A percentile compares a stretch with the other conserved stretches of the same genome.
phyloP scores from a whole-genome alignment of 2,888 invertebrate genomes.

The Ceriagrion tenellum region DNA sequence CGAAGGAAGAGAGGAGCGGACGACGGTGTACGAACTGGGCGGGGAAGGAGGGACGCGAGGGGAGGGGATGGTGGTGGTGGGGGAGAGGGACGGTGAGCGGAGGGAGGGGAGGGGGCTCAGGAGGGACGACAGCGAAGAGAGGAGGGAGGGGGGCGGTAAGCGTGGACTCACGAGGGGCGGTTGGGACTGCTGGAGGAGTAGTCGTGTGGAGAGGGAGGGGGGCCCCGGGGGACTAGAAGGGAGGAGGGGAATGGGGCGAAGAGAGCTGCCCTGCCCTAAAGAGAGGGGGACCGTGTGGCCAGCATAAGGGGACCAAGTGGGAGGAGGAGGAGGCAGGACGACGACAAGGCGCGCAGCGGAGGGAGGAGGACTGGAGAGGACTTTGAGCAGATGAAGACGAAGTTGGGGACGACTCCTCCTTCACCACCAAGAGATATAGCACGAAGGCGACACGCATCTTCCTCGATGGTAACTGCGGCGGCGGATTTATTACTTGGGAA shows the following conservation, averaged over 20 bases:
- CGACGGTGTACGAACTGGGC: background rate
- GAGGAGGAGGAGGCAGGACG: background rate
- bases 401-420: too few species aligned
- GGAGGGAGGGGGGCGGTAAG: background rate
- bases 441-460: too few species aligned
- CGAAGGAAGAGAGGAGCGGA: background rate
- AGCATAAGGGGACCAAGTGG: background rate
- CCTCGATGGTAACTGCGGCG: too few species aligned
- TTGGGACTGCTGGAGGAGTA: constrained; percentile 7
- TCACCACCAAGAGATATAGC: too few species aligned
- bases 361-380: background rate
- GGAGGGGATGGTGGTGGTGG: background rate
- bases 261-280: background rate
- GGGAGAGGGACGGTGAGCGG: background rate
- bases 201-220: background rate
- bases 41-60: background rate
- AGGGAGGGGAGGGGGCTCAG: background rate
- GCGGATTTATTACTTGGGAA: too few species aligned
- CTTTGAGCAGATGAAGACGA: background rate
- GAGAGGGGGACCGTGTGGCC: background rate
- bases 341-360: background rate
- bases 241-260: background rate
- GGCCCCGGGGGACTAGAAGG: too few species aligned
- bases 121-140: background rate
- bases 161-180: background rate